A percentile compares a stretch with the other conserved stretches of the same genome.
Evolutionary conservation across 1,140 invertebrate genomes (phyloP).

Genomic region (Thereuonema tuberculata): DNA sequence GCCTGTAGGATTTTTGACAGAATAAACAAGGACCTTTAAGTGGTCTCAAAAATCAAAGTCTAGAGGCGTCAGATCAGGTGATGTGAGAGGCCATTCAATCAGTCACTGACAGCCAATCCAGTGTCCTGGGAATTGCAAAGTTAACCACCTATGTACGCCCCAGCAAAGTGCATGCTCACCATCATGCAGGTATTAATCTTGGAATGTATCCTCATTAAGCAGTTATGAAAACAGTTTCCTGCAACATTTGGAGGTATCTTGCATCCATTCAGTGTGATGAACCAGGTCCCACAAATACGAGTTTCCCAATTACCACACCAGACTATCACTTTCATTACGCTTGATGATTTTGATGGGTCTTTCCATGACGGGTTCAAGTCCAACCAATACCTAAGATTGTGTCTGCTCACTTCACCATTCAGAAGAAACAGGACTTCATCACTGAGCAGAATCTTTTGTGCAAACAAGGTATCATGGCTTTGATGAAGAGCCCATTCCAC

Average conservation of each 20-base stretch:
- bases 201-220: not conserved
- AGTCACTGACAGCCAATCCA: not conserved
- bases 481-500: too few species aligned
- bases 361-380: not conserved
- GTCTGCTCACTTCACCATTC: not conserved
- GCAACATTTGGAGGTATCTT: not conserved
- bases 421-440: constrained; percentile 1
- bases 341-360: not conserved
- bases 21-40: too few species aligned
- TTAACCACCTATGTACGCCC: not conserved
- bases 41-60: not conserved
- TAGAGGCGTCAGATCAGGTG: not conserved
- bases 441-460: constrained; percentile 15
- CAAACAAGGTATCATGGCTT: not conserved
- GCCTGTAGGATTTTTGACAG: too few species aligned
- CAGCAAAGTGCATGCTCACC: not conserved
- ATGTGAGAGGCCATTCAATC: not conserved
- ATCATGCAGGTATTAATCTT: not conserved
- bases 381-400: not conserved
- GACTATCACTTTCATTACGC: not conserved
- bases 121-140: not conserved
- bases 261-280: not conserved
- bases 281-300: not conserved
- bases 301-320: not conserved
- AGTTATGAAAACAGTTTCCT: not conserved